Evolutionary conservation across 2,888 invertebrate genomes (phyloP).

Genomic region (Erebia aethiops): DNA sequence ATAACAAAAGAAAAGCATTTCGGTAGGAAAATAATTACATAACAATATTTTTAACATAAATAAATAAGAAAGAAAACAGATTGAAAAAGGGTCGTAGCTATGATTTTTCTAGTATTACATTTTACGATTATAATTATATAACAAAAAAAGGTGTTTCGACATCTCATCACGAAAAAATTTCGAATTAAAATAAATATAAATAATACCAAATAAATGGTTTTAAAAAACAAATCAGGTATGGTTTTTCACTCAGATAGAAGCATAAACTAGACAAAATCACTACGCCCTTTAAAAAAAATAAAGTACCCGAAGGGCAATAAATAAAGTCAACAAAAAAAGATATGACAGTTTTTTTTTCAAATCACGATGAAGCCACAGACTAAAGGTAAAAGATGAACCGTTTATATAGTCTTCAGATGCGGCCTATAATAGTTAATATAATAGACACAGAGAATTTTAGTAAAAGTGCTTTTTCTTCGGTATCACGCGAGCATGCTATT

Average conservation of each 20-base stretch:
- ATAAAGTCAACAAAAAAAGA: constrained; percentile 6
- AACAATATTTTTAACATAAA: neutral
- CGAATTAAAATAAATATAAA: too few species aligned
- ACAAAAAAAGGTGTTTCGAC: too few species aligned
- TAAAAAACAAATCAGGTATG: too few species aligned
- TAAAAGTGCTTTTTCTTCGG: too few species aligned
- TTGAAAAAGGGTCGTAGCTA: constrained; percentile 23
- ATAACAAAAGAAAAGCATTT: constrained; percentile 7
- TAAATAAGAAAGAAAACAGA: constrained; percentile 20
- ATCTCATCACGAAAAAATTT: too few species aligned
- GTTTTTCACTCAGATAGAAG: neutral
- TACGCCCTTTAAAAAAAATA: neutral
- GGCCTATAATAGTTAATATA: too few species aligned
- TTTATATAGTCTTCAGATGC: too few species aligned
- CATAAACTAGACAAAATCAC: neutral
- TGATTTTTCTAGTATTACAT: neutral
- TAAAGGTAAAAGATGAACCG: constrained; percentile 7
- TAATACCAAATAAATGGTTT: too few species aligned
- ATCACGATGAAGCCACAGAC: neutral
- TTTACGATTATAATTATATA: too few species aligned
- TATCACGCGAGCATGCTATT: too few species aligned
- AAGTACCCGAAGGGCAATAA: neutral
- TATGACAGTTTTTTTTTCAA: too few species aligned
- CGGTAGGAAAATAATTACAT: neutral
- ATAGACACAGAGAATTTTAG: too few species aligned